Conservation (phyloP, 2,888 invertebrate species). For the Dicycla oo region DNA sequence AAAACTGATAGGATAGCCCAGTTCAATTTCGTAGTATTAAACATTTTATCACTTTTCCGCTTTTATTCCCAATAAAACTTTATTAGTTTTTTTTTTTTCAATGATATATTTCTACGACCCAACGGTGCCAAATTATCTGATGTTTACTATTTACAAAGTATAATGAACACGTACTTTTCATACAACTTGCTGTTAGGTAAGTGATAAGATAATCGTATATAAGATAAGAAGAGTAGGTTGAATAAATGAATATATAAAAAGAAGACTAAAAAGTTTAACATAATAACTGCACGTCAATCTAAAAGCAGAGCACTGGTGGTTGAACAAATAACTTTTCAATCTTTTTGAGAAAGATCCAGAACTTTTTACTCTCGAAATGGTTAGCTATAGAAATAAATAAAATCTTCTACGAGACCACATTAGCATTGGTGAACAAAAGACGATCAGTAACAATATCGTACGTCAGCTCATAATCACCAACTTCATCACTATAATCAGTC, state of each 20-base stretch:
- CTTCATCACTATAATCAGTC: not conserved
- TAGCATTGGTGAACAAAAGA: not conserved
- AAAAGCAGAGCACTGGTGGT: constrained; percentile 16
- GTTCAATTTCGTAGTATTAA: constrained; percentile 41
- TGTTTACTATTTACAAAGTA: constrained; percentile 61
- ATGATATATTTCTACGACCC: constrained; percentile 36
- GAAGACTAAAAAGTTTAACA: constrained; percentile 27
- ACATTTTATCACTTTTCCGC: constrained; percentile 38
- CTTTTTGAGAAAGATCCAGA: not conserved
- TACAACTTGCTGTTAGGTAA: constrained; percentile 64
- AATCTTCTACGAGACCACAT: not conserved
- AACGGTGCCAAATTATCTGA: constrained; percentile 59
- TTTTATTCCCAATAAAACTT: constrained; percentile 36
- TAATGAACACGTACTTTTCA: constrained; percentile 48
- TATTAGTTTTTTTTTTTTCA: constrained; percentile 27
- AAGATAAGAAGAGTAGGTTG: constrained; percentile 56
- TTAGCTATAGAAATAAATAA: not conserved
- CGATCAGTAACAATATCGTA: not conserved
- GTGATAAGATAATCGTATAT: constrained; percentile 60
- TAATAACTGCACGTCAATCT: constrained; percentile 30
- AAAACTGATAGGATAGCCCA: constrained; percentile 43
- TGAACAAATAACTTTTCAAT: constrained; percentile 10
- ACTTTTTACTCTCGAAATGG: not conserved
- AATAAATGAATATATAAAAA: constrained; percentile 51
- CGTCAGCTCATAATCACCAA: not conserved